Base-by-base conservation (phyloP, 2,797 vertebrate species). In the Ficedula albicollis region DNA sequence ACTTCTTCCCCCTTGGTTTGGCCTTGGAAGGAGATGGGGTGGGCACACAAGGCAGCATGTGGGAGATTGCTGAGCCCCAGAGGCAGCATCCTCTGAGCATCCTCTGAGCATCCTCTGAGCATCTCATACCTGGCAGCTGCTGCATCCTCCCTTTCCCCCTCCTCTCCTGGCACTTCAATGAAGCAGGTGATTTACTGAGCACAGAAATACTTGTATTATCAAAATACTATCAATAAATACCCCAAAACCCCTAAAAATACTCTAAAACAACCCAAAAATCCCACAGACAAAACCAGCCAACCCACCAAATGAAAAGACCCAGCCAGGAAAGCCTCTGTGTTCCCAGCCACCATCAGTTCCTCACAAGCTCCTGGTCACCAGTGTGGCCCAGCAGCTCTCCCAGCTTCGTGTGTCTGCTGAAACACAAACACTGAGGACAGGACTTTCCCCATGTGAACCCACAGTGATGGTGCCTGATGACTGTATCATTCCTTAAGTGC, bases 161-260 rank as follows among this genome's bases (percentile, higher is more conserved):
- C n/a, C n/a, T 70, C 48, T 36, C 2, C 1, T 2, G 11, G 25
- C 0, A 0, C 43, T 41, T 44, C 18, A 36, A 20, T 6, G 13
- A 67, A 55, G 13, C 1, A 3, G 23, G 14, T 30, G 22, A 19
- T 74, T 84, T 72, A 58, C 7, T 46, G 16, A 63, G 44, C 17
- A 39, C 48, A 75, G n/a, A 51, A 90, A 41, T 55, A n/a, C 5
- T 63, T 48, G 11, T 46, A 80, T 78, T 68, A 52, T 10, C 36
- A 25, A 55, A 90, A 64, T 1, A 38, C 1, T 7, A 10, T 22
- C 23, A 73, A 38, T 21, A 87, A 72, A 56, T 60, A 56, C 2
- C 10, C 8, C 0, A 11, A 51, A 63, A 76, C 41, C 9, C 11
- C 39, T 72, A 44, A 89, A 88, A 83, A 22, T 52, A 15, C 5